Conservation (phyloP, 2,113 vertebrate species). For the Gnathonemus longibarbis region DNA sequence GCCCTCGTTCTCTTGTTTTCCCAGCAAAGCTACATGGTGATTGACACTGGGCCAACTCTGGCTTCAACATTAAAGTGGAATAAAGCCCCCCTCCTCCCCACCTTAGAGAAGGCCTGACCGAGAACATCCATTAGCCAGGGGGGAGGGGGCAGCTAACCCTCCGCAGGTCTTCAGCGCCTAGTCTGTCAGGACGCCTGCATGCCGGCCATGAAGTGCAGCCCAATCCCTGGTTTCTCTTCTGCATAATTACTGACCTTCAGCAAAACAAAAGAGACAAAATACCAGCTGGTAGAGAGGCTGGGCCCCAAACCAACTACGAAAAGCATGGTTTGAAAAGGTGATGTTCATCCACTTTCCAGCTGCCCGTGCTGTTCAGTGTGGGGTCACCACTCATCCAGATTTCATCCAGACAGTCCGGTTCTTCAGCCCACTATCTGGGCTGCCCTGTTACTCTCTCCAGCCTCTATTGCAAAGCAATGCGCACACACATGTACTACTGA, state of each 20-base stretch:
- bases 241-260: not conserved
- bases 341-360: not conserved
- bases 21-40: not conserved
- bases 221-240: not conserved
- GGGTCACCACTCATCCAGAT: not conserved
- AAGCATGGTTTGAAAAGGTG: not conserved
- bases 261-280: not conserved
- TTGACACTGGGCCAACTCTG: slow-evolving; percentile 6
- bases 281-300: not conserved
- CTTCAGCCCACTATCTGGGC: not conserved
- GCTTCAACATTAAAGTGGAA: slow-evolving; percentile 8
- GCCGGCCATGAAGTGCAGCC: not conserved
- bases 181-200: not conserved
- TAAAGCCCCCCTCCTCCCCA: not conserved
- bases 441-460: not conserved
- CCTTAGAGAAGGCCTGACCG: not conserved
- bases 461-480: not conserved
- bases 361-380: not conserved
- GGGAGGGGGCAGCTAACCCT: not conserved
- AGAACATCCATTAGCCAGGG: not conserved
- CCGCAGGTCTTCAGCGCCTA: not conserved
- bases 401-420: not conserved
- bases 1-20: not conserved
- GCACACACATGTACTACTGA: not conserved
- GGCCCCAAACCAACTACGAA: not conserved